Base-by-base conservation (phyloP, 2,888 invertebrate species). In the Chymomyza amoena region DNA sequence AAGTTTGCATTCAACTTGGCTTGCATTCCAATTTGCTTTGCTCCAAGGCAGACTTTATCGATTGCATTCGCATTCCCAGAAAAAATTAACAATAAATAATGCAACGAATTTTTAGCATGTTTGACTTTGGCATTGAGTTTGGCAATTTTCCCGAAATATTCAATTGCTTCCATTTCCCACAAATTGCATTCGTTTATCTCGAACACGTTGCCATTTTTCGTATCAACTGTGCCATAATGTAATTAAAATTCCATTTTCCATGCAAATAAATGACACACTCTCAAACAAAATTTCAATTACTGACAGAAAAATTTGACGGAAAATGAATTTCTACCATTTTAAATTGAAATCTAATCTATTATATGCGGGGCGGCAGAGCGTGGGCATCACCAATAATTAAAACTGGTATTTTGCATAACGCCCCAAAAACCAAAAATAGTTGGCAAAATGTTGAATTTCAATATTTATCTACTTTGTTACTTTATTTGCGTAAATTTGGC, bases 171-270 rank as follows among this genome's bases (percentile, higher is more conserved):
- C 16, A 36, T 64, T 28, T 15, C 25, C 51, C 51, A 28, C 62
- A 63, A 52, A 32, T 64, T 64, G 32, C 16, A 54, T 64, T 64
- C 56, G 28, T 54, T 52, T 54, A 54, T 64, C 54, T 32, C 25
- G 10, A 32, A 36, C 63, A 64, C 54, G 52, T 52, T 20, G 63
- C 54, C 10, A 10, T 36, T 54, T 52, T 0, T 45, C 39, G 39
- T 3, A 45, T 45, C 45, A 56, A 60, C 16, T 64, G 66, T 51
- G 15, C 61, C 59, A 66, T 74, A 84, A 83, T 76, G 61, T 70
- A 78, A 87, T 87, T 87, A 73, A 78, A 83, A 76, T 79, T 61
- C 61, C 73, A 76, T 76, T 74, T 75, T 56, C 67, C 69, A 68
- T 60, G 70, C 75, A 67, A 75, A 76, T 68, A 72, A 70, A 56